These are phyloP conservation scores for Cynopterus sphinx DNA, from an alignment of 2,797 vertebrate genomes.

Conservation along the genomic window DNA sequence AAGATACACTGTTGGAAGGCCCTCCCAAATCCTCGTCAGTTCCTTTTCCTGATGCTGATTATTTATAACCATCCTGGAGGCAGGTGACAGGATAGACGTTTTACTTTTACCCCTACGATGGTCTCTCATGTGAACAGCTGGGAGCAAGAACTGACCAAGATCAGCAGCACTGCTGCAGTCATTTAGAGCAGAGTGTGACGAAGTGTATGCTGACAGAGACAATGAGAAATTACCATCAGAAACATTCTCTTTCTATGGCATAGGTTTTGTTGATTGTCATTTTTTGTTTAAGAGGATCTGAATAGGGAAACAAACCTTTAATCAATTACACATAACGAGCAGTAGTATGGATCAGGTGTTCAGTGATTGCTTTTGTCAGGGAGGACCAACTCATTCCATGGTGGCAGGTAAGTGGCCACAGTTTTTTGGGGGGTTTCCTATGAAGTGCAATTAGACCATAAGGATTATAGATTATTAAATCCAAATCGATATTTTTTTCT, in stretches of 20 bases:
- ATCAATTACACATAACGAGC: conserved; percentile 66
- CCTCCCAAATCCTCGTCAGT: conserved; percentile 28
- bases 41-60: conserved; percentile 55
- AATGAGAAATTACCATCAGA: conserved; percentile 4
- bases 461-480: conserved; percentile 83
- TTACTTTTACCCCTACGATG: neutral
- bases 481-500: conserved; percentile 84
- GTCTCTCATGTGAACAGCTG: conserved; percentile 5
- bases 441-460: conserved; percentile 83
- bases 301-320: conserved; percentile 63
- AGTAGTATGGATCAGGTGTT: conserved; percentile 77
- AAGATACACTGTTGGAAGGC: neutral
- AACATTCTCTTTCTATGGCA: conserved; percentile 34
- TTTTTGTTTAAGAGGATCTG: conserved; percentile 55
- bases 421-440: conserved; percentile 78
- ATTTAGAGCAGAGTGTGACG: neutral
- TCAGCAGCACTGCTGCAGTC: neutral
- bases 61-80: conserved; percentile 52
- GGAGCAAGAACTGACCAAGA: neutral
- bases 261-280: conserved; percentile 5
- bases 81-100: neutral
- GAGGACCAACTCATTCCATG: conserved; percentile 74
- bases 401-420: conserved; percentile 70
- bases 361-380: conserved; percentile 78
- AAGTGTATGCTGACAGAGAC: conserved; percentile 4